Percentiles rank a stretch among this genome's conserved stretches.
phyloP scores from a whole-genome alignment of 2,797 vertebrate species.

The Trichosurus vulpecula region DNA sequence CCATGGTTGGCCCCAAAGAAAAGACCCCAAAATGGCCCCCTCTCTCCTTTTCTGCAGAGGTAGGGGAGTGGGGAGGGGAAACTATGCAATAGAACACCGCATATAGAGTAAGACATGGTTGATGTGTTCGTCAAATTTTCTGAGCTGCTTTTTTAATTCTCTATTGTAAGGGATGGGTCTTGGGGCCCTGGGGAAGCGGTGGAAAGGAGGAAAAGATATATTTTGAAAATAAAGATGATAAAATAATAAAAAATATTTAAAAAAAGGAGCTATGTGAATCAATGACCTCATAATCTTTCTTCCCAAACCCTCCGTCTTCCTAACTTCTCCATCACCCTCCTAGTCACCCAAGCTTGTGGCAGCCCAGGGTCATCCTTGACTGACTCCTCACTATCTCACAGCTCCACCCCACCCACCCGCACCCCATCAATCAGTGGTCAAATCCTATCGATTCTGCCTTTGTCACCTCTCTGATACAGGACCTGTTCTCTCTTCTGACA shows the following conservation, averaged over 20 bases:
- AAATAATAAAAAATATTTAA: neutral
- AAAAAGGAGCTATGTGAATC: neutral
- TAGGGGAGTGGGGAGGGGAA: neutral
- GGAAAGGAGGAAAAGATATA: neutral
- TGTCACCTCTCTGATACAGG: neutral
- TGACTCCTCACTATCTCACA: neutral
- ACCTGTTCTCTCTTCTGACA: neutral
- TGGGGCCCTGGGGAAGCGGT: neutral
- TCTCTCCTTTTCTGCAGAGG: neutral
- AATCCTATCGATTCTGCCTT: neutral
- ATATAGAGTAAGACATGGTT: neutral
- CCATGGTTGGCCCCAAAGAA: neutral
- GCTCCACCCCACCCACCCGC: no score
- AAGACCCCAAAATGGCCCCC: neutral
- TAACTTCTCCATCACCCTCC: neutral
- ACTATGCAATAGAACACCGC: neutral
- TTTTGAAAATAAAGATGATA: neutral
- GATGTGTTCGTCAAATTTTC: neutral
- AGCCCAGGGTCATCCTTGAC: neutral
- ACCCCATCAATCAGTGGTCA: neutral
- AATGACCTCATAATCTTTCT: neutral
- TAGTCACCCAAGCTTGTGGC: neutral
- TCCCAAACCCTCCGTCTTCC: neutral
- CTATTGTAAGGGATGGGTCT: neutral
- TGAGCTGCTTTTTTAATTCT: neutral